A percentile compares a stretch with the other conserved stretches of the same genome.
Evolutionary conservation across 1,140 invertebrate genomes (phyloP).

Genomic region (Drosophila kepulauana): DNA sequence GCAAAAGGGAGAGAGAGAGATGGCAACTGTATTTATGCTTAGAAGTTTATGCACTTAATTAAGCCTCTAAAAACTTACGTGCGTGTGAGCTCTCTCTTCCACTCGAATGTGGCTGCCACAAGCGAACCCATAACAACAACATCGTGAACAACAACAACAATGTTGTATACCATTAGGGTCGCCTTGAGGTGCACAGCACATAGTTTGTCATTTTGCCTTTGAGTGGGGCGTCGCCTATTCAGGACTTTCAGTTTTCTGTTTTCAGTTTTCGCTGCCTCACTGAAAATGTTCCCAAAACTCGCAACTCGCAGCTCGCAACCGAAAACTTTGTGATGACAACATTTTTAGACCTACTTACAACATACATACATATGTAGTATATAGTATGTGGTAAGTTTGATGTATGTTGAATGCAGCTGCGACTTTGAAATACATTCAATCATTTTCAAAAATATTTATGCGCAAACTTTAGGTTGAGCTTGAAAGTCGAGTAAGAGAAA

Average conservation of each 20-base stretch:
- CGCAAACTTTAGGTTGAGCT: neutral
- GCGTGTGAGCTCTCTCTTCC: conserved; percentile 2
- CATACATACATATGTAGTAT: no score
- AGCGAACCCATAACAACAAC: conserved; percentile 13
- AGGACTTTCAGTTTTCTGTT: conserved; percentile 23
- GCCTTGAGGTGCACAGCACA: conserved; percentile 36
- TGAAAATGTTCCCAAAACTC: conserved; percentile 15
- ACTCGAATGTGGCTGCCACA: conserved; percentile 5
- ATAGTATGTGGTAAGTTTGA: conserved; percentile 28
- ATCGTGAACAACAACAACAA: conserved; percentile 36
- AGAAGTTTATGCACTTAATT: conserved; percentile 78
- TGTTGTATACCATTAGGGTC: conserved; percentile 21
- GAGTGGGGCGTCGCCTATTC: conserved; percentile 35
- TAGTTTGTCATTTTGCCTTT: conserved; percentile 59
- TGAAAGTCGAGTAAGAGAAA: neutral
- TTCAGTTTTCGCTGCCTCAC: conserved; percentile 34
- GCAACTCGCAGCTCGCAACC: no score
- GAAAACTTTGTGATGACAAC: conserved; percentile 40
- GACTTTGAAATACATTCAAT: conserved; percentile 72
- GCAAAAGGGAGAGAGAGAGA: neutral
- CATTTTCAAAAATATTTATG: conserved; percentile 50
- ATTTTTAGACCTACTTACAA: conserved; percentile 10
- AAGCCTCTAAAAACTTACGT: conserved; percentile 47
- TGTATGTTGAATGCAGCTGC: conserved; percentile 54
- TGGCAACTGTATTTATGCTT: conserved; percentile 61